A percentile compares a stretch with the other conserved stretches of the same genome.
Evolutionary conservation across 2,888 invertebrate species (phyloP).

Genomic region (Melinaea menophilus): DNA sequence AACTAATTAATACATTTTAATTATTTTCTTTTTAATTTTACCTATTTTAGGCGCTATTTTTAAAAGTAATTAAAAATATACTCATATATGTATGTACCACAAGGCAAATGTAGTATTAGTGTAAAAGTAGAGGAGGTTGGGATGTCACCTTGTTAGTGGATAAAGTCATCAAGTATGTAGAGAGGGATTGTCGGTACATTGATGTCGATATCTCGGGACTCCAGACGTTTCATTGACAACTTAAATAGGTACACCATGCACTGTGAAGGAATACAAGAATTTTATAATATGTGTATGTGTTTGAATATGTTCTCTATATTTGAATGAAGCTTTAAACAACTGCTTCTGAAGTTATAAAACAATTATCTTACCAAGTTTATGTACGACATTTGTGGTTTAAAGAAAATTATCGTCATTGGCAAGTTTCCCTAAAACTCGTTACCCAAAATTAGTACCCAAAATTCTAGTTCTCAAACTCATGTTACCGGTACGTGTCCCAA

Average conservation of each 20-base stretch:
- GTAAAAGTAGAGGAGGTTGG: too few species aligned
- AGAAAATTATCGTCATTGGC: slow-evolving; percentile 30
- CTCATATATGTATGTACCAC: too few species aligned
- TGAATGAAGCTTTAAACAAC: too few species aligned
- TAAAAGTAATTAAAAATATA: too few species aligned
- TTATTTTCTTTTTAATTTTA: too few species aligned
- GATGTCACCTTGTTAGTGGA: slow-evolving; percentile 20
- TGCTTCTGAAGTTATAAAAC: too few species aligned
- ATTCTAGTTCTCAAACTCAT: slow-evolving; percentile 36
- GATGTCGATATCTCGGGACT: slow-evolving; percentile 57
- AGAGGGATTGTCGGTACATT: slow-evolving; percentile 52
- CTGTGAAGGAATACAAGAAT: too few species aligned
- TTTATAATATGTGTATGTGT: slow-evolving; percentile 12
- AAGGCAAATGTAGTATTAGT: too few species aligned
- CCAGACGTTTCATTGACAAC: slow-evolving; percentile 68
- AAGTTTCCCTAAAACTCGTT: slow-evolving; percentile 35
- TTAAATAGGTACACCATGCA: slow-evolving; percentile 54
- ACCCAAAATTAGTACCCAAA: slow-evolving; percentile 35
- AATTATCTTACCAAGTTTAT: too few species aligned
- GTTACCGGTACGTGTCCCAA: slow-evolving; percentile 37
- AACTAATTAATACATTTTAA: too few species aligned
- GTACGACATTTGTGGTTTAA: slow-evolving; percentile 12
- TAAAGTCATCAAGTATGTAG: slow-evolving; percentile 31
- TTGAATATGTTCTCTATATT: slow-evolving; percentile 1
- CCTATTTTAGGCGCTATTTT: too few species aligned